These are phyloP conservation scores for Avahi laniger DNA, from an alignment of 2,797 vertebrate genomes.

Conservation along the genomic window DNA sequence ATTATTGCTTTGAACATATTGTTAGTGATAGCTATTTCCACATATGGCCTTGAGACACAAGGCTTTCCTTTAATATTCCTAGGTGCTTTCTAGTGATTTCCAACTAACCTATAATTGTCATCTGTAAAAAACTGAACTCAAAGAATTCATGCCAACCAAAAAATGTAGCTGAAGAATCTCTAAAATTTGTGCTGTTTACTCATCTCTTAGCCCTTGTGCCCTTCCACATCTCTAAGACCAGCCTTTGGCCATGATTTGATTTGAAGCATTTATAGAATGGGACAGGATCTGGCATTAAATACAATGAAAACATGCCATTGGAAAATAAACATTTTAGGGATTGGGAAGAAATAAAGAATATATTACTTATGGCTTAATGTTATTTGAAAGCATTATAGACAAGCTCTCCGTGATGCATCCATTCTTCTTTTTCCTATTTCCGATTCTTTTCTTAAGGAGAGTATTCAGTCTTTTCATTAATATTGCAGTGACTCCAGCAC, in stretches of 20 bases:
- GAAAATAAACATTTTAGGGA: constrained; percentile 21
- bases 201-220: neutral
- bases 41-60: constrained; percentile 63
- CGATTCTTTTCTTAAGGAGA: constrained; percentile 40
- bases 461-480: constrained; percentile 69
- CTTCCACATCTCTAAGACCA: neutral
- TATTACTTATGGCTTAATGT: constrained; percentile 48
- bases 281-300: neutral
- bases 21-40: constrained; percentile 74
- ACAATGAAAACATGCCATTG: neutral
- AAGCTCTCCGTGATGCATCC: neutral
- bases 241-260: neutral
- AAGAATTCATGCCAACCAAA: constrained; percentile 9
- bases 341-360: constrained; percentile 25
- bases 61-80: constrained; percentile 46
- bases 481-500: constrained; percentile 60
- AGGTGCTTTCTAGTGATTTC: constrained; percentile 53
- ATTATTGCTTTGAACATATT: constrained; percentile 74
- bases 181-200: neutral
- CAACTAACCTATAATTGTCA: constrained; percentile 26
- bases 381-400: neutral
- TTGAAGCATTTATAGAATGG: constrained; percentile 3
- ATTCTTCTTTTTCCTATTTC: neutral
- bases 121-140: constrained; percentile 19
- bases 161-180: neutral